Evolutionary conservation across 2,113 vertebrate species (phyloP).

Genomic region (Misgurnus mizolepis): DNA sequence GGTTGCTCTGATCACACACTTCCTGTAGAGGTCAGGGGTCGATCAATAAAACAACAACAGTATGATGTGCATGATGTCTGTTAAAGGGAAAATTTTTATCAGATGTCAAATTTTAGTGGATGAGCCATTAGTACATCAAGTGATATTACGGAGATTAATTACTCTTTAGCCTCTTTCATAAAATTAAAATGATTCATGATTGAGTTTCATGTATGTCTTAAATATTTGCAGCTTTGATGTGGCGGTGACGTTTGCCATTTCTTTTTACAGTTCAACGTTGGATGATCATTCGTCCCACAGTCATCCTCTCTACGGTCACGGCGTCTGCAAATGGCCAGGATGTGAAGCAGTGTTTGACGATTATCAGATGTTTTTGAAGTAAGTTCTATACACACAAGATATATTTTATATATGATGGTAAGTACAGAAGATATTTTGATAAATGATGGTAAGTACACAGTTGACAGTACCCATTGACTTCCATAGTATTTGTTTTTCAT

Average conservation of each 20-base stretch:
- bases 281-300: conserved; percentile 88
- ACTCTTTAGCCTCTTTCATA: conserved; percentile 27
- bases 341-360: conserved; percentile 98
- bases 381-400: conserved; percentile 66
- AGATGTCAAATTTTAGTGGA: conserved; percentile 21
- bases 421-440: too few relatives aligned
- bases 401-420: too few relatives aligned
- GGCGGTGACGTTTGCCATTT: conserved; percentile 21
- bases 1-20: conserved; percentile 50
- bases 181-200: conserved; percentile 23
- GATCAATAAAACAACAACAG: neutral
- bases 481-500: too few relatives aligned
- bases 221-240: conserved; percentile 14
- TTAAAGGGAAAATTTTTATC: conserved; percentile 21
- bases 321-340: conserved; percentile 98
- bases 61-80: neutral
- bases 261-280: conserved; percentile 77
- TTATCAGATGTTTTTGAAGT: conserved; percentile 97
- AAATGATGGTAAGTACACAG: too few relatives aligned
- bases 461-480: too few relatives aligned
- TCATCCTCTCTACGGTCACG: conserved; percentile 95
- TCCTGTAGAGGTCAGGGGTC: conserved; percentile 48
- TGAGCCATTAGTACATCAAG: conserved; percentile 20
- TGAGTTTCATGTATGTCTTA: neutral
- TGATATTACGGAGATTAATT: conserved; percentile 41